Conservation (phyloP, 2,113 vertebrate species). For the Elephas maximus region DNA sequence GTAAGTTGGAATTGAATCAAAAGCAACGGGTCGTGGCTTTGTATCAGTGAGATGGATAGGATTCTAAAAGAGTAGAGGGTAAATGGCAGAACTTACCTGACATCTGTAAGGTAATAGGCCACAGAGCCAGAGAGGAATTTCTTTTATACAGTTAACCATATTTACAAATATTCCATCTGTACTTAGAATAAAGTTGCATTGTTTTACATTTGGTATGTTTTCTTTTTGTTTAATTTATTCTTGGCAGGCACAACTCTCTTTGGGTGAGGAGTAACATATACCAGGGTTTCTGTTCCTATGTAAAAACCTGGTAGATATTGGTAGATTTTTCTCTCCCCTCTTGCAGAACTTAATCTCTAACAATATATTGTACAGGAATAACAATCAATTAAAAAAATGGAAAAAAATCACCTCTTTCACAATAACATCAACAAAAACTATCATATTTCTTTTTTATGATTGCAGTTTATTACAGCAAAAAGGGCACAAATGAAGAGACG, state of each 20-base stretch:
- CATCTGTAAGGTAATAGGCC: neutral
- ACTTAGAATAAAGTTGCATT: neutral
- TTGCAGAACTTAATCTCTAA: slow-evolving; percentile 40
- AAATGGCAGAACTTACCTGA: neutral
- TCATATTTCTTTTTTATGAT: too few species aligned
- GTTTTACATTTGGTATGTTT: neutral
- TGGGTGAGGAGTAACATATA: neutral
- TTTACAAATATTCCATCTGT: neutral
- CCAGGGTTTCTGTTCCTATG: neutral
- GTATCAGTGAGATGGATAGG: neutral
- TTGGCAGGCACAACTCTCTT: neutral
- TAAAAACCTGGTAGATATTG: neutral
- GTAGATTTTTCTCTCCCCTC: neutral
- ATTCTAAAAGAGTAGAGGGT: neutral
- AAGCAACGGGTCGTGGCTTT: too few species aligned
- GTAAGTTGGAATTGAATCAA: neutral
- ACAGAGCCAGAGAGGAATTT: neutral
- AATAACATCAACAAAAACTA: neutral
- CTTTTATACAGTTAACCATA: neutral
- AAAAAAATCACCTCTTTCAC: neutral
- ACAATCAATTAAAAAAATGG: neutral
- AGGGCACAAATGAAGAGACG: too few species aligned
- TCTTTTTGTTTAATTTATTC: slow-evolving; percentile 27
- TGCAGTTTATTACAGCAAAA: too few species aligned
- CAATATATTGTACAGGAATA: neutral